A percentile compares a stretch with the other conserved stretches of the same genome.
These are phyloP conservation scores for Pinna nobilis DNA, from an alignment of 1,140 invertebrate genomes.

Conservation along the genomic window DNA sequence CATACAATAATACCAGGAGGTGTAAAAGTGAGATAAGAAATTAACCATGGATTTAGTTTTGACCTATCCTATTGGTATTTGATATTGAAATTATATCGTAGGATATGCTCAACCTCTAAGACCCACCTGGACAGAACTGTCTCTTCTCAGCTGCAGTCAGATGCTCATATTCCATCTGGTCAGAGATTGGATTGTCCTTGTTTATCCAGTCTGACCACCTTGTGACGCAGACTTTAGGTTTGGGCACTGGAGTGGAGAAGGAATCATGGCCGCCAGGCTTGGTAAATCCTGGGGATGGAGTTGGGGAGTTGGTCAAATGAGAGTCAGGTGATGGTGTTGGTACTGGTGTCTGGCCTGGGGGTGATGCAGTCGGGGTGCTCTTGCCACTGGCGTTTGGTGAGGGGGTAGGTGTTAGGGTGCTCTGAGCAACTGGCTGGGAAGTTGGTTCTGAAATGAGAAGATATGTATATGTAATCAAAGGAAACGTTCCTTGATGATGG, in stretches of 20 bases:
- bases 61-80: too few relatives aligned
- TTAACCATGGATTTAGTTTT: too few relatives aligned
- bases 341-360: not conserved
- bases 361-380: too few relatives aligned
- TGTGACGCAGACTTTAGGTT: conserved; percentile 17
- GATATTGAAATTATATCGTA: too few relatives aligned
- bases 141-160: conserved; percentile 51
- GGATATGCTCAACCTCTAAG: too few relatives aligned
- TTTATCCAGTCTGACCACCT: conserved; percentile 42
- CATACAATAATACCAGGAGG: not conserved
- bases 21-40: not conserved
- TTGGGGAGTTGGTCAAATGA: conserved; percentile 17
- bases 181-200: conserved; percentile 46
- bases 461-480: too few relatives aligned
- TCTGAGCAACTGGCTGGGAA: too few relatives aligned
- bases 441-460: too few relatives aligned
- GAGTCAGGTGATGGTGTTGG: not conserved
- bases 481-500: too few relatives aligned
- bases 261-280: conserved; percentile 7
- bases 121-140: conserved; percentile 53
- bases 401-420: conserved; percentile 14
- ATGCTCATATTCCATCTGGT: conserved; percentile 53
- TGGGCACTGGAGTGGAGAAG: conserved; percentile 8
- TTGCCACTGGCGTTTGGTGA: too few relatives aligned
- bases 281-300: conserved; percentile 1